Percentiles rank a stretch among this genome's conserved stretches.
Evolutionary conservation across 1,140 invertebrate species (phyloP).

Genomic region (Pseudomyrmex gracilis): DNA sequence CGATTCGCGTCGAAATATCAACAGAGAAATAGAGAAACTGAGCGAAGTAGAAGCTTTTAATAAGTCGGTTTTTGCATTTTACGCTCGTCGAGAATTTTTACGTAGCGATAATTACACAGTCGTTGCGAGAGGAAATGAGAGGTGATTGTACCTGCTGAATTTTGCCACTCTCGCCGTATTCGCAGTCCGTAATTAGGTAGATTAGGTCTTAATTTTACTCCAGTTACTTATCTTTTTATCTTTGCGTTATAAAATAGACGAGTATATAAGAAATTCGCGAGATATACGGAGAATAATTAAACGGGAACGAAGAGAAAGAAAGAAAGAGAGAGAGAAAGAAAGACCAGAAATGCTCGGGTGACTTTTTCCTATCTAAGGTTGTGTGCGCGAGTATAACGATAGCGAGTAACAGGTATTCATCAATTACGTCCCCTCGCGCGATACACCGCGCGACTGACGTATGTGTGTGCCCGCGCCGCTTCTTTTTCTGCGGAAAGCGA

Average conservation of each 20-base stretch:
- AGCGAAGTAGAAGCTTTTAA: slow-evolving; percentile 4
- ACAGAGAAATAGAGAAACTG: not conserved
- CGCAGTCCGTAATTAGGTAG: not conserved
- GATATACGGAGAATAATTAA: not conserved
- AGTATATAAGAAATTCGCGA: not conserved
- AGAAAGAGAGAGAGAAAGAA: not conserved
- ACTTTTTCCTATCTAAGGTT: not conserved
- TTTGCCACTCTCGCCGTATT: not conserved
- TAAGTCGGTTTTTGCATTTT: not conserved
- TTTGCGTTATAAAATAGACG: not conserved
- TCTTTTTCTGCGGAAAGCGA: not conserved
- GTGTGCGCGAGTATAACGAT: not conserved
- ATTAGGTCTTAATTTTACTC: slow-evolving; percentile 19
- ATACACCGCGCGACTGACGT: not conserved
- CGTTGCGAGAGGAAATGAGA: slow-evolving; percentile 10
- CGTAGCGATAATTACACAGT: slow-evolving; percentile 21
- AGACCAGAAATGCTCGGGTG: not conserved
- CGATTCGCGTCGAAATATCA: not conserved
- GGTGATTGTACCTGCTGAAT: slow-evolving; percentile 6
- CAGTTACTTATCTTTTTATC: slow-evolving; percentile 37
- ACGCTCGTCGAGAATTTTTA: not conserved
- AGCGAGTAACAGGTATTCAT: slow-evolving; percentile 19
- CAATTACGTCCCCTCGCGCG: not conserved
- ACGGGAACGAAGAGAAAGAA: not conserved
- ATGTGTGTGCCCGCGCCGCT: not conserved